A percentile compares a stretch with the other conserved stretches of the same genome.
These are phyloP conservation scores for Stenchaetothrips biformis DNA, from an alignment of 2,888 invertebrate species.

Conservation along the genomic window DNA sequence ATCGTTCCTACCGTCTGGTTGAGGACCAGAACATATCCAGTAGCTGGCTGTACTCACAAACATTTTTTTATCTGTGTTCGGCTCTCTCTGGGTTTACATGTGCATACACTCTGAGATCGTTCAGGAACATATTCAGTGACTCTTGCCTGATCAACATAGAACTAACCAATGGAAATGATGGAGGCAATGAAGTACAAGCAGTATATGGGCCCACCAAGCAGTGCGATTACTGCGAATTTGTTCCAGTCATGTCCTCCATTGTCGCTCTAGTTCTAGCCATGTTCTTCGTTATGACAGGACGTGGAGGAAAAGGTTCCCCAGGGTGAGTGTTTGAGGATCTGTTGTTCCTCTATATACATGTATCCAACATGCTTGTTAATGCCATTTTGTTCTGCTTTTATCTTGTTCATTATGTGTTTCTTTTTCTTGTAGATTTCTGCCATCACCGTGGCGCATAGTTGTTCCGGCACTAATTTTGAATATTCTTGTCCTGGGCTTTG, in stretches of 20 bases:
- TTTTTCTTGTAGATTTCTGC: not conserved
- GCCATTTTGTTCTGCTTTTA: not conserved
- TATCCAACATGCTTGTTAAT: not conserved
- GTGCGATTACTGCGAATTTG: constrained; percentile 6
- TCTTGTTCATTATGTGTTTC: not conserved
- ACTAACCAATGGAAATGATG: not conserved
- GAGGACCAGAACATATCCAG: not conserved
- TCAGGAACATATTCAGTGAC: not conserved
- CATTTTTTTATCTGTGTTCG: constrained; percentile 5
- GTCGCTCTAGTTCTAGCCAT: not conserved
- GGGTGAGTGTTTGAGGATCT: not conserved
- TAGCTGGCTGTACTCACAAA: not conserved
- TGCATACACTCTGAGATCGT: not conserved
- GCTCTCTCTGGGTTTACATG: not conserved
- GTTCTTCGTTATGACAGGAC: not conserved
- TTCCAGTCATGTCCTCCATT: not conserved
- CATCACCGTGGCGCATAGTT: not conserved
- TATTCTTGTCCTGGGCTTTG: not conserved
- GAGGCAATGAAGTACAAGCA: not conserved
- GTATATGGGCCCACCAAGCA: not conserved
- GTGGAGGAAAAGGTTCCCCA: not conserved
- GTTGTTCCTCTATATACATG: not conserved
- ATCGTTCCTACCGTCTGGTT: not conserved
- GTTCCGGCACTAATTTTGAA: not conserved
- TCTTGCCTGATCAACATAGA: not conserved